Conservation (phyloP, 2,888 invertebrate species). For the Chalcis sispes region DNA sequence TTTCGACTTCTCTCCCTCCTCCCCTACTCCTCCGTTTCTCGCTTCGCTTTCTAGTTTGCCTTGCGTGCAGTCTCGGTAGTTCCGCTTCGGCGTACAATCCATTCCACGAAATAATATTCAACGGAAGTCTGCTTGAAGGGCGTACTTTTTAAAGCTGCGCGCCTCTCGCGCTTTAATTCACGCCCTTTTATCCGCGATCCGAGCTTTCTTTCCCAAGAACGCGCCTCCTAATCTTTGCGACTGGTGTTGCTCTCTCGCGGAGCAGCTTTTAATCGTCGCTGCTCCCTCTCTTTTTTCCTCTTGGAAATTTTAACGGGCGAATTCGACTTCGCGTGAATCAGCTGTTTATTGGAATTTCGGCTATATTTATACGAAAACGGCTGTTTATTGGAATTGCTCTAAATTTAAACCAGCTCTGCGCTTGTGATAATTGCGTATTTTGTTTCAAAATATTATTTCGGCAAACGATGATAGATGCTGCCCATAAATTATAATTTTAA, state of each 20-base stretch:
- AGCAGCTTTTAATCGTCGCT: constrained; percentile 7
- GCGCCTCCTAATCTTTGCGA: no score
- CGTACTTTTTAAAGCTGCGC: constrained; percentile 42
- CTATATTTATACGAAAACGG: constrained; percentile 30
- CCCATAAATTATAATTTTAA: no score
- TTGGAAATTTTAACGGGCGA: constrained; percentile 17
- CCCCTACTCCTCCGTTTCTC: no score
- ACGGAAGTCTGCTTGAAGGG: constrained; percentile 54
- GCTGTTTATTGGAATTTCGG: constrained; percentile 34
- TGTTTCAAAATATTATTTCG: no score
- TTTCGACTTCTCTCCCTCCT: constrained; percentile 24
- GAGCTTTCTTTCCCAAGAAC: constrained; percentile 34
- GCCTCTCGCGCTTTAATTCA: constrained; percentile 46
- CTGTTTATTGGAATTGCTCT: not conserved
- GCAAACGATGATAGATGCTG: not conserved
- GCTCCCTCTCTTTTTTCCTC: constrained; percentile 8
- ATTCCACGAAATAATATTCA: constrained; percentile 62
- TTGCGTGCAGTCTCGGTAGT: no score
- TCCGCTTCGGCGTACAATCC: constrained; percentile 32
- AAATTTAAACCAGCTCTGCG: not conserved
- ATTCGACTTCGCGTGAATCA: constrained; percentile 37
- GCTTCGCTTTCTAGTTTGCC: not conserved
- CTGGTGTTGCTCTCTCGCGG: no score
- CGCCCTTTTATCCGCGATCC: constrained; percentile 12
- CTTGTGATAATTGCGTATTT: not conserved